phyloP scores from a whole-genome alignment of 2,113 vertebrate species.

The Circaetus cinerascens region DNA sequence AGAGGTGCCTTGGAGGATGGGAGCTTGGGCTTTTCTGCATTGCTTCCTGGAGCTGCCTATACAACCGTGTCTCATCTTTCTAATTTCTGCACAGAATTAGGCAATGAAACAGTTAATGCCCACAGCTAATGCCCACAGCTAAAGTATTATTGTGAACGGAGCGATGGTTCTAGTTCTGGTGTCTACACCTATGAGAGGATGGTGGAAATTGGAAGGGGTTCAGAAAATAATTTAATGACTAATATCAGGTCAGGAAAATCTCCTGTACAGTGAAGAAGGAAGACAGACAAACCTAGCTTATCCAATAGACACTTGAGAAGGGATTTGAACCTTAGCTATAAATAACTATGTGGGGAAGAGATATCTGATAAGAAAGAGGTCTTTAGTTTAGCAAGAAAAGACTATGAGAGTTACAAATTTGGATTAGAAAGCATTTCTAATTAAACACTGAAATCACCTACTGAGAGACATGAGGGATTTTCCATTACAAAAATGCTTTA shows the following conservation, averaged over 20 bases:
- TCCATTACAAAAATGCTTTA: background rate
- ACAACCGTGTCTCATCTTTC: background rate
- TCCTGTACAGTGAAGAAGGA: background rate
- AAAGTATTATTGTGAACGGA: background rate
- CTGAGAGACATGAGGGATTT: background rate
- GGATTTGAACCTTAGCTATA: background rate
- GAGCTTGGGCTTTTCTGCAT: background rate
- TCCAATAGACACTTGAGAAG: background rate
- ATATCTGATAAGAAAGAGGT: background rate
- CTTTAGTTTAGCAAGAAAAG: background rate
- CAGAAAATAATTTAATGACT: background rate
- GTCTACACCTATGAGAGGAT: background rate
- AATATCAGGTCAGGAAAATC: background rate
- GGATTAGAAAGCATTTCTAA: background rate
- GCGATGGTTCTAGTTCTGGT: background rate
- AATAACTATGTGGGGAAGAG: background rate
- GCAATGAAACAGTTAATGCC: background rate
- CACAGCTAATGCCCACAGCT: background rate
- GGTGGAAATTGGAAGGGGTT: background rate
- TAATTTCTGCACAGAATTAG: background rate
- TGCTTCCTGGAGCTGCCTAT: background rate
- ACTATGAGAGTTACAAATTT: background rate
- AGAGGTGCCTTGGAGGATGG: background rate
- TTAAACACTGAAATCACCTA: background rate
- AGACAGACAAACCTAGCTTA: background rate